Percentiles rank a stretch among this genome's conserved stretches.
phyloP scores from a whole-genome alignment of 1,140 invertebrate species.

The Aphelenchoides besseyi region DNA sequence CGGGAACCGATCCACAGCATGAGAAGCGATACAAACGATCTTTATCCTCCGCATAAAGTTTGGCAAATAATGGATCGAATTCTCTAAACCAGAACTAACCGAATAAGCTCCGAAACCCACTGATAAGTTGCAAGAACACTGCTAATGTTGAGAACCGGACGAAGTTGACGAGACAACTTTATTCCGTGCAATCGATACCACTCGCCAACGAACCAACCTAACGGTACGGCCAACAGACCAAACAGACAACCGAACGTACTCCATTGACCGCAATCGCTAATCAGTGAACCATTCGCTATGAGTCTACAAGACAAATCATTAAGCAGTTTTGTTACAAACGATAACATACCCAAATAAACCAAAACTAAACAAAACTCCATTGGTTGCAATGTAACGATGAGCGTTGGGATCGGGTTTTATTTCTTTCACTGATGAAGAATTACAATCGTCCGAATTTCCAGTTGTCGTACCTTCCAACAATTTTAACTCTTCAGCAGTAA shows the following conservation, averaged over 20 bases:
- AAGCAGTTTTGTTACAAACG: background rate
- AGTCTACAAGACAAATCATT: background rate
- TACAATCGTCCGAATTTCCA: no score
- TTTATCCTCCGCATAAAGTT: constrained; percentile 3
- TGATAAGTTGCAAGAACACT: constrained; percentile 21
- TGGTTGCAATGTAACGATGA: constrained; percentile 8
- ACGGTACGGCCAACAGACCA: background rate
- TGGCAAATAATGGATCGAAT: background rate
- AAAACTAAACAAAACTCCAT: background rate
- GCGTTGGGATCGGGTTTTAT: constrained; percentile 9
- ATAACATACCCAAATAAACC: background rate
- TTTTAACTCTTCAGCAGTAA: background rate
- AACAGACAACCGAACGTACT: background rate
- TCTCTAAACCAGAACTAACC: no score
- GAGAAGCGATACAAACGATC: background rate
- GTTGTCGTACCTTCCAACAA: background rate
- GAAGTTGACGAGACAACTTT: constrained; percentile 14
- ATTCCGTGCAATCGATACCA: constrained; percentile 21
- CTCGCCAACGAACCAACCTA: background rate
- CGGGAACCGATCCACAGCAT: background rate
- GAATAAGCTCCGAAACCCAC: no score
- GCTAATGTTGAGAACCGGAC: constrained; percentile 11
- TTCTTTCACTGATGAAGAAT: no score
- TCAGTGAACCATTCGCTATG: background rate
- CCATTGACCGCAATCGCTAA: background rate